These are phyloP conservation scores for Dermochelys coriacea DNA, from an alignment of 2,797 vertebrate genomes.

Conservation along the genomic window DNA sequence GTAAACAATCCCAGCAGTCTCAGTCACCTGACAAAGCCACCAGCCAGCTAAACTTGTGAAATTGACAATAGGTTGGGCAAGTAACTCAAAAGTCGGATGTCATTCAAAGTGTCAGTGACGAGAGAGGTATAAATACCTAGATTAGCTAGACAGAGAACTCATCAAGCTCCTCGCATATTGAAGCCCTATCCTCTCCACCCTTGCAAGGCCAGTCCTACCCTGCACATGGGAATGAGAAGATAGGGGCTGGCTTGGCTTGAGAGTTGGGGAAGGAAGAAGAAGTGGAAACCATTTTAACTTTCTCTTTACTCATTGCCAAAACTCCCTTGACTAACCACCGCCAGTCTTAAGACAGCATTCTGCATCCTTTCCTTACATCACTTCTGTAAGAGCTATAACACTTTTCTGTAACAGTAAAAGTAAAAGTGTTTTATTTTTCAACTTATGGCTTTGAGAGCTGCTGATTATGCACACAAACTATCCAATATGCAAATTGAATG, in stretches of 20 bases:
- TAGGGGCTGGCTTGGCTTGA: not conserved
- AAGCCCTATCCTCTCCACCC: not conserved
- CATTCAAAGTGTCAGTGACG: not conserved
- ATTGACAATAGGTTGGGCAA: not conserved
- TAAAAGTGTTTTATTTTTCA: not conserved
- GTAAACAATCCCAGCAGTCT: not conserved
- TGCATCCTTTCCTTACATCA: not conserved
- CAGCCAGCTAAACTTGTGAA: not conserved
- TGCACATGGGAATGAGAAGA: not conserved
- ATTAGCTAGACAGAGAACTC: not conserved
- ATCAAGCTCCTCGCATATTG: not conserved
- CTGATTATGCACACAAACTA: not conserved
- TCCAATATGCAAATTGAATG: not conserved
- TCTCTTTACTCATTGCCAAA: not conserved
- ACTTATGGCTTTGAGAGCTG: not conserved
- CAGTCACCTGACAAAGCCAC: not conserved
- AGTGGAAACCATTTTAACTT: not conserved
- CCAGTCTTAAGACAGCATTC: not conserved
- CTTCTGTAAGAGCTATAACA: not conserved
- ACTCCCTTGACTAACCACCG: not conserved
- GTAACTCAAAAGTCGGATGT: not conserved
- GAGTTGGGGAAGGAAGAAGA: not conserved
- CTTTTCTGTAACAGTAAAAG: too few relatives aligned
- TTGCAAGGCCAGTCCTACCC: not conserved
- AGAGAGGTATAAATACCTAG: not conserved